These are phyloP conservation scores for Anoplophora glabripennis DNA, from an alignment of 1,140 invertebrate genomes.

Conservation along the genomic window DNA sequence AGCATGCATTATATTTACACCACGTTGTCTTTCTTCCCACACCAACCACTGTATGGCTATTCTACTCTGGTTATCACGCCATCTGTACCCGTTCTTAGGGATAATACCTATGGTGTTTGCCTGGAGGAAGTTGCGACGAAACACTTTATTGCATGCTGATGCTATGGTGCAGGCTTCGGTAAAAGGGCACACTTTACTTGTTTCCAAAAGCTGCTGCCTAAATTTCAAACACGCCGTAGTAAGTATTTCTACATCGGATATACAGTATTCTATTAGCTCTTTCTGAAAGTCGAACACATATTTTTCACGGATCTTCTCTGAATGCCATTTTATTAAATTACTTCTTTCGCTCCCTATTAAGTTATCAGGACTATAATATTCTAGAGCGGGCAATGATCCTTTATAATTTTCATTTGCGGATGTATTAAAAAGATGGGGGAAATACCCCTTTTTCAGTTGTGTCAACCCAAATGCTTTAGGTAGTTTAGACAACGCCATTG, in stretches of 20 bases:
- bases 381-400: constrained; percentile 22
- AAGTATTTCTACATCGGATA: constrained; percentile 21
- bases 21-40: background rate
- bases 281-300: constrained; percentile 24
- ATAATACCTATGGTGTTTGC: constrained; percentile 20
- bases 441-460: constrained; percentile 27
- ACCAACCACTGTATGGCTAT: constrained; percentile 1
- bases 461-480: constrained; percentile 24
- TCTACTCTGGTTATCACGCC: background rate
- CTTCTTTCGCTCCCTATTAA: constrained; percentile 12
- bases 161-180: constrained; percentile 18
- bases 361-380: constrained; percentile 22
- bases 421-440: constrained; percentile 34
- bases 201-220: constrained; percentile 14
- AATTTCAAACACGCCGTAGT: constrained; percentile 16
- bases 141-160: constrained; percentile 20
- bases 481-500: background rate
- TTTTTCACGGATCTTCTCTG: no score
- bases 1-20: constrained; percentile 16
- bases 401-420: constrained; percentile 25
- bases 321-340: constrained; percentile 20
- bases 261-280: constrained; percentile 30
- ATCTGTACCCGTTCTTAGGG: constrained; percentile 10
- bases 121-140: constrained; percentile 22
- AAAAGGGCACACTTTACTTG: constrained; percentile 5